Base-by-base conservation (phyloP, 1,140 invertebrate genomes). In the Polypedilum pembai region DNA sequence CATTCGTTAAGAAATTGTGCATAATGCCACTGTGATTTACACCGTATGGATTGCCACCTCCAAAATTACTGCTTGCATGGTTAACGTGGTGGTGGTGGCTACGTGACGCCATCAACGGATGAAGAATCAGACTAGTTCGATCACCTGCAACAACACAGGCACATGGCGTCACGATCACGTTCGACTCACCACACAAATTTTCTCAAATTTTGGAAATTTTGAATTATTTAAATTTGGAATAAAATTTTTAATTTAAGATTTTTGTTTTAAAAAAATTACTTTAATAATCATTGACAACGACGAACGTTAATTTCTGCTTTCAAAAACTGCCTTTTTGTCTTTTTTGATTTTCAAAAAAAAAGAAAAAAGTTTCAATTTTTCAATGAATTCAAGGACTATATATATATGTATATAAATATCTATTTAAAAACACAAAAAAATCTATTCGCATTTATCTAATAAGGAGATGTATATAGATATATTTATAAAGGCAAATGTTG, bases 51-150 rank as follows among this genome's bases (percentile, higher is more conserved):
- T 17, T 17, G 45, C 65, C 20, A 18, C 65, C 65, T 8, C 15
- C 8, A 18, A 69, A 20, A 18, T 18, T 69, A 69, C 65, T 24
- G 21, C 40, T 20, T 20, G 73, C 12, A 33, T 33, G 5, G 1
- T 74, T 41, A 18, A 74, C 40, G 73, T 74, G 73, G 73, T 79
- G 33, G 73, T 74, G 73, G 73, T 79, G 33, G 15, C 33, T 78
- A 74, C 81, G 80, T 75, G 82, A 82, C 75, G 80, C 79, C 2
- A 80, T 78, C 79, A 81, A 78, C 12, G 80, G 80, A 21, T 80
- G 76, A 78, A 80, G 77, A 78, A 80, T 76, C 80, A 82, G 76
- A 79, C 45, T 74, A 45, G n/a, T 75, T 20, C 75, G 40, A 18
- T 75, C 75, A 75, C 75, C 75, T 75, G 75, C 41, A 75, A 75